Base-by-base conservation (phyloP, 2,797 vertebrate genomes). In the Hylomyscus alleni region DNA sequence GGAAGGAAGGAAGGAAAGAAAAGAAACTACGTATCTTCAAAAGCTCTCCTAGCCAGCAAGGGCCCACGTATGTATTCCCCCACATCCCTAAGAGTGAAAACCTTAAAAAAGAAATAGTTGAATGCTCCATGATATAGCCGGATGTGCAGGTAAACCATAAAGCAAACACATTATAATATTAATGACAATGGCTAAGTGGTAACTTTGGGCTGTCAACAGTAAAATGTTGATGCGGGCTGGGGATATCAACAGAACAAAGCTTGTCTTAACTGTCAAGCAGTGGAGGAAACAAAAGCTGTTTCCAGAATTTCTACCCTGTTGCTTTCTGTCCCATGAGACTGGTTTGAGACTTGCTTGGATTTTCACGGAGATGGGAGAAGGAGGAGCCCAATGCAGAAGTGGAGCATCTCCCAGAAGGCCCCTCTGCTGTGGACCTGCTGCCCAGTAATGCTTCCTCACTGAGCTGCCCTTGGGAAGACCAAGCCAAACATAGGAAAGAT, bases 141-240 rank as follows among this genome's bases (percentile, higher is more conserved):
- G 44, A 56, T 82, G 34, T 15, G 60, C 37, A 56, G 40, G n/a
- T n/a, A 31, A 31, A 19, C 73, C 24, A 52, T 80, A 75, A 75
- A 83, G 54, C 44, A 83, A 58, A 69, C 50, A 26, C 24, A 13
- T 31, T 80, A 13, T 80, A 83, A 90, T 65, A 31, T 72, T 56
- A 62, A 76, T 87, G 58, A 72, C 47, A 96, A 85, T 91, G 91
- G 58, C 82, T 80, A 81, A 11, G 10, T 91, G 60, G 26, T n/a
- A 26, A 83, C 69, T 83, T 20, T 26, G 54, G 22, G n/a, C 86
- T 92, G 83, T 90, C 58, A 56, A 56, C 69, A 86, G 3, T 76
- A 90, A 87, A 92, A 73, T 50, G 4, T 77, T 73, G 17, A 50
- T 14, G 29, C 12, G 3, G 60, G n/a, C 0, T 15, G 69, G n/a